Percentiles rank a stretch among this genome's conserved stretches.
phyloP scores from a whole-genome alignment of 2,113 vertebrate species.

The Tonatia bakeri region DNA sequence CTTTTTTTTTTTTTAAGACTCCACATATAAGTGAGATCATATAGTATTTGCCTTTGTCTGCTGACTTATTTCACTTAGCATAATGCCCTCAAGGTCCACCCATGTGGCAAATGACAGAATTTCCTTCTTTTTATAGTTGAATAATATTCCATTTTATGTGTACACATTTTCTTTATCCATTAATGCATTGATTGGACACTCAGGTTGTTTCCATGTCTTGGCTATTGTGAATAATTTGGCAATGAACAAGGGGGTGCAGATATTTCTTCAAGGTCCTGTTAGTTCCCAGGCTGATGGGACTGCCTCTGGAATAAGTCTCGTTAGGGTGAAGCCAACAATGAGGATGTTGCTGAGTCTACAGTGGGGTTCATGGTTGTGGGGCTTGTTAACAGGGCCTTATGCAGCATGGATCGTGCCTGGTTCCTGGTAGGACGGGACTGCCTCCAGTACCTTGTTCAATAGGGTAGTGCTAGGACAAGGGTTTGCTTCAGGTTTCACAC shows the following conservation, averaged over 20 bases:
- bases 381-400: neutral
- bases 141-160: neutral
- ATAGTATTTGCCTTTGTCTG: neutral
- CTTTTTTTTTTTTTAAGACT: neutral
- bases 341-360: neutral
- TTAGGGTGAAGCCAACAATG: neutral
- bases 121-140: neutral
- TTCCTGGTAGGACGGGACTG: neutral
- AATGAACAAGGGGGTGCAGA: neutral
- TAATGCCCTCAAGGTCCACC: neutral
- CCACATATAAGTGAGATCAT: neutral
- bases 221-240: neutral
- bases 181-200: neutral
- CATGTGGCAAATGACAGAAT: neutral
- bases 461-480: neutral
- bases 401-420: neutral
- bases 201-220: neutral
- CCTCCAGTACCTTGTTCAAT: neutral
- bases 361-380: neutral
- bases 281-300: neutral
- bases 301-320: neutral
- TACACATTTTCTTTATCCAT: neutral
- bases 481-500: neutral
- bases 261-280: neutral
- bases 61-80: neutral